Evolutionary conservation across 1,140 invertebrate genomes (phyloP), one percentile per base, ranked within the genome.

Genomic region (Zelostemma sp.): DNA sequence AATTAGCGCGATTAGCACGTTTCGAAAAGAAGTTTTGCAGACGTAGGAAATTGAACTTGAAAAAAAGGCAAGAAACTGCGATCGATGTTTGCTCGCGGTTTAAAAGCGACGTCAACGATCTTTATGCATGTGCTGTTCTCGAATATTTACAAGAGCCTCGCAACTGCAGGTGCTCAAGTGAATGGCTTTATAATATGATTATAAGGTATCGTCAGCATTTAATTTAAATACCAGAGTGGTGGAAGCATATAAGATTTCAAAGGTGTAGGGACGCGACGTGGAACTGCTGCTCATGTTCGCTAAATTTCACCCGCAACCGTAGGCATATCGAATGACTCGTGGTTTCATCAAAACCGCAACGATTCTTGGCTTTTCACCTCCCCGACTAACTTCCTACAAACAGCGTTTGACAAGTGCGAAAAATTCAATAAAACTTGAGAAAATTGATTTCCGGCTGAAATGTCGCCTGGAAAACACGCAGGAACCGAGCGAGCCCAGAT

Each of bases 201-300:
- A 73, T 69, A 58, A 72, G 61, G 73, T 73, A 63, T 62, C 66
- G 60, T 67, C 54, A 75, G 67, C 67, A 72, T 81, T 78, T 81
- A 79, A 81, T 81, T 79, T 72, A 74, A 80, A 76, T 79, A 77
- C 75, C 60, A 14, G 28, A 63, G 58, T 61, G 66, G 6, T 45
- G 18, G 54, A 43, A 43, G 35, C 21, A 65, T 48, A 48, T 79
- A 68, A 64, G 56, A 69, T 80, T 78, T 80, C 79, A 81, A 81
- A 81, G 78, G 53, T 35, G 31, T n/a, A n/a, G 25, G 63, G 55
- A n/a, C n/a, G 41, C 59, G 61, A 65, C 62, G 45, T 55, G 12
- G 31, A 45, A 28, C 12, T 45, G 16, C 8, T 16, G 49, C 40
- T 48, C 62, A 43, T 40, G 19, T 25, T 16, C 46, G 21, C 48